phyloP scores from a whole-genome alignment of 2,113 vertebrate genomes.

The Halcyon malimbica region DNA sequence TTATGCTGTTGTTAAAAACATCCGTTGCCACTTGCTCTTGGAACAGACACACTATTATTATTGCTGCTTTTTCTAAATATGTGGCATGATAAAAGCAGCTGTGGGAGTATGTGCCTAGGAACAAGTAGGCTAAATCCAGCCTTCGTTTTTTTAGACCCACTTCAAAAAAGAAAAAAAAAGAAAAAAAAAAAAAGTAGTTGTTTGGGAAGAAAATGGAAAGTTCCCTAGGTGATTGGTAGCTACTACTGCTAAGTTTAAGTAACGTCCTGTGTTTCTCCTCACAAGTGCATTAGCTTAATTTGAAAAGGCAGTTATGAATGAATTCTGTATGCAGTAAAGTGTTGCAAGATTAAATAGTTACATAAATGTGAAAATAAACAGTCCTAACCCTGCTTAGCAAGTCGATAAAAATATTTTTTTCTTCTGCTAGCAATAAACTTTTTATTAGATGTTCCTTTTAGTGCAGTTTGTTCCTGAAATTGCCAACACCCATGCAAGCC shows the following conservation, averaged over 20 bases:
- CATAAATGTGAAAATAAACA: slow-evolving; percentile 15
- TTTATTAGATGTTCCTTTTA: background rate
- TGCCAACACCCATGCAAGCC: background rate
- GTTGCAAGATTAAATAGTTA: background rate
- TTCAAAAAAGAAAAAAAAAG: background rate
- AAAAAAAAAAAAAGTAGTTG: background rate
- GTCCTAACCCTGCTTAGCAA: background rate
- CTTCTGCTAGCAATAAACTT: background rate
- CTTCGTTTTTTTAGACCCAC: background rate
- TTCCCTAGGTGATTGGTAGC: background rate
- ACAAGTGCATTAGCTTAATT: background rate
- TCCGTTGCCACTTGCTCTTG: background rate
- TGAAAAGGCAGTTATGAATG: slow-evolving; percentile 3
- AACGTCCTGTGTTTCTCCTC: background rate
- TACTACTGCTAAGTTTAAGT: background rate
- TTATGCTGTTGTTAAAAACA: background rate
- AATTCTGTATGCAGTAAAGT: background rate
- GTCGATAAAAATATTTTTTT: background rate
- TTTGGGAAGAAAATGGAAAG: background rate
- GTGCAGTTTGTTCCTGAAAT: slow-evolving; percentile 6
- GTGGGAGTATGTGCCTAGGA: background rate
- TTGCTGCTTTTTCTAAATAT: background rate
- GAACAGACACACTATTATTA: background rate
- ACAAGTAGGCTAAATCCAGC: background rate
- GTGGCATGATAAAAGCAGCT: background rate